Conservation (phyloP, 2,797 vertebrate genomes). For the Gadopsis bispinosus region DNA sequence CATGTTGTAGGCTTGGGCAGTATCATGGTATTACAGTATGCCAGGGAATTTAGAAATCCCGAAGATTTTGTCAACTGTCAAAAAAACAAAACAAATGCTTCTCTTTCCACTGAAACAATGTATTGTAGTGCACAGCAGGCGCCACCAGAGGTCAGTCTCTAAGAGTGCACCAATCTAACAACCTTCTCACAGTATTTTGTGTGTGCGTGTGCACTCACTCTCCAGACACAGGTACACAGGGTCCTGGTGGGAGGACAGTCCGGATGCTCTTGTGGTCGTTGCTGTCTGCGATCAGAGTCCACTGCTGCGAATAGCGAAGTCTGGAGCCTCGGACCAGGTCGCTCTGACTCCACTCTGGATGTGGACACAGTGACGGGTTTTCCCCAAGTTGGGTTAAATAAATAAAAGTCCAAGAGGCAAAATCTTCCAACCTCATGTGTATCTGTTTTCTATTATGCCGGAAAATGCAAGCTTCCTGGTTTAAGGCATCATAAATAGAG, state of each 20-base stretch:
- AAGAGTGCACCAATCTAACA: not conserved
- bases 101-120: not conserved
- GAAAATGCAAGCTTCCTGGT: no score
- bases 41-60: no score
- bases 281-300: constrained; percentile 75
- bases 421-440: not conserved
- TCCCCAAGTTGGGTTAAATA: not conserved
- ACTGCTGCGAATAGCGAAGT: constrained; percentile 77
- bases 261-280: constrained; percentile 57
- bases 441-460: not conserved
- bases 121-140: not conserved
- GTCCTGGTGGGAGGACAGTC: constrained; percentile 64
- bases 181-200: not conserved
- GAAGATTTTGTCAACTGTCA: not conserved
- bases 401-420: not conserved
- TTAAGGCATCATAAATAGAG: not conserved
- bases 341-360: constrained; percentile 84
- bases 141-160: constrained; percentile 7
- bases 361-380: not conserved
- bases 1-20: no score
- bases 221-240: constrained; percentile 66
- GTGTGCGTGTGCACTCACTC: constrained; percentile 67
- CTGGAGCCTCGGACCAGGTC: constrained; percentile 76
- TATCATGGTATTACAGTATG: no score
- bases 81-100: not conserved